phyloP scores from a whole-genome alignment of 1,140 invertebrate species.

The Drosophila sproati region DNA sequence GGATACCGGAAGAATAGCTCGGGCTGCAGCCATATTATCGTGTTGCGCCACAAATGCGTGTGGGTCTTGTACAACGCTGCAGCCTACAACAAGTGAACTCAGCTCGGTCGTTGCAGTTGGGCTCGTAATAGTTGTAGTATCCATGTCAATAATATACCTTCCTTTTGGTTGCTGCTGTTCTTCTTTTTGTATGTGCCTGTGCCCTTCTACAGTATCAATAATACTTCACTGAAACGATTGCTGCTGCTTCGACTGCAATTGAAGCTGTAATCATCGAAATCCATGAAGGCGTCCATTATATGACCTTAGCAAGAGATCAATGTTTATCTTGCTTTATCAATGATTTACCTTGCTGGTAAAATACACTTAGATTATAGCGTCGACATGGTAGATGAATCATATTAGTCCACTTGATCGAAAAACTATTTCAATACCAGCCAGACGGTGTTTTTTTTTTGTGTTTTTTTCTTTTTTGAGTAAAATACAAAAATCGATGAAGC shows the following conservation, averaged over 20 bases:
- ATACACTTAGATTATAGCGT: not conserved
- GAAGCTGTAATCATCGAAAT: constrained; percentile 36
- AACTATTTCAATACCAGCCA: not conserved
- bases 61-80: constrained; percentile 33
- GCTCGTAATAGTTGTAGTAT: constrained; percentile 40
- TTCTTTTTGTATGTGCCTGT: not conserved
- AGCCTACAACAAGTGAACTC: constrained; percentile 22
- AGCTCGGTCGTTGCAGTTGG: constrained; percentile 39
- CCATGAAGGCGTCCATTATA: constrained; percentile 1
- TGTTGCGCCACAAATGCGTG: constrained; percentile 7
- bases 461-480: not conserved
- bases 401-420: constrained; percentile 9
- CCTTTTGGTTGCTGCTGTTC: constrained; percentile 9
- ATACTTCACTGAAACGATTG: constrained; percentile 22
- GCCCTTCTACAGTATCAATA: constrained; percentile 22
- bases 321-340: not conserved
- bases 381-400: constrained; percentile 23
- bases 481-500: constrained; percentile 48
- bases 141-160: constrained; percentile 53
- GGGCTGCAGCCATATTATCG: not conserved
- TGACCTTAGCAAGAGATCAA: not conserved
- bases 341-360: not conserved
- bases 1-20: not conserved
- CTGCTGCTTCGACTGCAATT: constrained; percentile 17
- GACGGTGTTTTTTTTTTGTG: not conserved